These are phyloP conservation scores for Halocynthia roretzi DNA, from an alignment of 23 tunicate species.

Conservation along the genomic window DNA sequence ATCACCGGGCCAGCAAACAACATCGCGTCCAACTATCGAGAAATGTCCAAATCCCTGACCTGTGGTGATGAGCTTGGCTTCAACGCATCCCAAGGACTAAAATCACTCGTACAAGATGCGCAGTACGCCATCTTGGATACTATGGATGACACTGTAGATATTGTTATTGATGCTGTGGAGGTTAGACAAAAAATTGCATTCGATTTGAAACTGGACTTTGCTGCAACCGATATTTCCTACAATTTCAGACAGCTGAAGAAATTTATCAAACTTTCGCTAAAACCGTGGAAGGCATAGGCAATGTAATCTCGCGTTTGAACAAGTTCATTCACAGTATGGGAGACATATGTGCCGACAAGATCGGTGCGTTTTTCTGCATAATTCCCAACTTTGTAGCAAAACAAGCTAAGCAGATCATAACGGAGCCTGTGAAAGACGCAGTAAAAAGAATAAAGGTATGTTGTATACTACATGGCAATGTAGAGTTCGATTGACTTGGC, in stretches of 20 bases:
- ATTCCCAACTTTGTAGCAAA: conserved; percentile 65
- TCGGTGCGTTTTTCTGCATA: conserved; percentile 60
- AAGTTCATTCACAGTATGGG: conserved; percentile 45
- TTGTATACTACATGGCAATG: background rate
- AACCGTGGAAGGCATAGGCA: conserved; percentile 28
- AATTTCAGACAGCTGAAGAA: conserved; percentile 53
- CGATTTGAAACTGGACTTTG: background rate
- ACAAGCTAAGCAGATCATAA: conserved; percentile 40
- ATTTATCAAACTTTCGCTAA: conserved; percentile 36
- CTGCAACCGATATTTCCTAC: background rate
- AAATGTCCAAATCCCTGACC: conserved; percentile 47
- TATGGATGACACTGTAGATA: conserved; percentile 67
- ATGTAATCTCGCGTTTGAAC: conserved; percentile 23
- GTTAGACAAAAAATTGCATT: conserved; percentile 17
- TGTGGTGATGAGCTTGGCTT: conserved; percentile 86
- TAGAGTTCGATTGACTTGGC: background rate
- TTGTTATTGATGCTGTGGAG: conserved; percentile 74
- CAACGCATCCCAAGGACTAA: conserved; percentile 68
- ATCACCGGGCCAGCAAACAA: conserved; percentile 68
- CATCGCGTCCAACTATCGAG: conserved; percentile 56
- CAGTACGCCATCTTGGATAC: conserved; percentile 51
- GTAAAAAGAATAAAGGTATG: conserved; percentile 41
- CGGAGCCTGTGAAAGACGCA: conserved; percentile 39
- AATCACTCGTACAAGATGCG: conserved; percentile 40
- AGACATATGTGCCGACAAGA: conserved; percentile 34